Evolutionary conservation across 2,113 vertebrate genomes (phyloP).

Genomic region (Engystomops pustulosus): DNA sequence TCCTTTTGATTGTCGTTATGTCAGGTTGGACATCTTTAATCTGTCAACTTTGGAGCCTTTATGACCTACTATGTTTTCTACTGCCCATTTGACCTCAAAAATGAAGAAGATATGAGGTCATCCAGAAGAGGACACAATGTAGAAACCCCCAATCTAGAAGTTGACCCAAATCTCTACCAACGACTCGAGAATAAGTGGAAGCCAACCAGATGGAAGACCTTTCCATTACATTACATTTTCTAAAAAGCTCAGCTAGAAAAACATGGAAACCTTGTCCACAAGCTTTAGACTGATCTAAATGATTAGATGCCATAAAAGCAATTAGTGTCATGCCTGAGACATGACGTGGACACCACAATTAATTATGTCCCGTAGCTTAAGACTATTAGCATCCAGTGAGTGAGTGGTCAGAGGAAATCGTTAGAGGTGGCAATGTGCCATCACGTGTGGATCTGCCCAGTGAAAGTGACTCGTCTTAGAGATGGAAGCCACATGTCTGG

Average conservation of each 20-base stretch:
- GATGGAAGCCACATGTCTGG: constrained; percentile 10
- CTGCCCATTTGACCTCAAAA: no score
- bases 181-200: no score
- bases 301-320: not conserved
- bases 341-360: not conserved
- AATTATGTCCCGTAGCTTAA: not conserved
- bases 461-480: not conserved
- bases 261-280: no score
- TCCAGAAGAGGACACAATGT: no score
- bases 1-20: no score
- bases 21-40: not conserved
- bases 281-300: no score
- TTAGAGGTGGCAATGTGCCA: not conserved
- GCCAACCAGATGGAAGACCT: no score
- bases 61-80: not conserved
- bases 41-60: not conserved
- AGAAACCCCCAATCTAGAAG: no score
- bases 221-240: no score
- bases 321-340: not conserved
- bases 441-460: not conserved
- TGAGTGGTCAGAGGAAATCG: not conserved
- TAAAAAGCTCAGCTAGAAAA: no score
- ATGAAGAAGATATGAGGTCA: no score
- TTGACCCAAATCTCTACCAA: no score
- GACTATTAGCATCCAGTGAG: not conserved